phyloP scores from a whole-genome alignment of 2,888 invertebrate genomes.

The Athetis lepigone region DNA sequence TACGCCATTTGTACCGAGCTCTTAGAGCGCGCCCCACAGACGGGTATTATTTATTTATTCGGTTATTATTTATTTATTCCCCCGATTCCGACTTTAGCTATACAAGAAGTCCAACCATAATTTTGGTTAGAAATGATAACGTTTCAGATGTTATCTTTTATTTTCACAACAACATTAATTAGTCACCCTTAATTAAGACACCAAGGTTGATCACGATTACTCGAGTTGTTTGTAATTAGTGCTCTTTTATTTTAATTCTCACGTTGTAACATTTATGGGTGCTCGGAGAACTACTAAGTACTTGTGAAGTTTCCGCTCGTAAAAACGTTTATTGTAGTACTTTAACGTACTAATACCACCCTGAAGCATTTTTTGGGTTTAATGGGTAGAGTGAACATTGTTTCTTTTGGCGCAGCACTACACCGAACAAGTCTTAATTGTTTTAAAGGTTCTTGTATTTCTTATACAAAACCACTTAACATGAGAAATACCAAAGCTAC shows the following conservation, averaged over 20 bases:
- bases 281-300: background rate
- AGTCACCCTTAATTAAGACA: background rate
- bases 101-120: background rate
- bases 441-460: background rate
- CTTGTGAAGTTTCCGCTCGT: background rate
- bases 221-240: background rate
- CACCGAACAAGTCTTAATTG: background rate
- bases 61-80: no score
- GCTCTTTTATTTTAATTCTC: background rate
- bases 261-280: no score
- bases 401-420: background rate
- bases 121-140: background rate
- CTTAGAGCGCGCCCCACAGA: no score
- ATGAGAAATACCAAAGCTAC: conserved; percentile 6
- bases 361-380: background rate
- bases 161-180: background rate
- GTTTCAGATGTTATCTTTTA: background rate
- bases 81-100: background rate
- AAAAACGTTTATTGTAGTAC: no score
- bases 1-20: no score
- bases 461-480: background rate
- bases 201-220: background rate
- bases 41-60: no score
- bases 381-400: background rate
- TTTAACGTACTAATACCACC: background rate